phyloP scores from a whole-genome alignment of 2,888 invertebrate species.

The Cenopis cana region DNA sequence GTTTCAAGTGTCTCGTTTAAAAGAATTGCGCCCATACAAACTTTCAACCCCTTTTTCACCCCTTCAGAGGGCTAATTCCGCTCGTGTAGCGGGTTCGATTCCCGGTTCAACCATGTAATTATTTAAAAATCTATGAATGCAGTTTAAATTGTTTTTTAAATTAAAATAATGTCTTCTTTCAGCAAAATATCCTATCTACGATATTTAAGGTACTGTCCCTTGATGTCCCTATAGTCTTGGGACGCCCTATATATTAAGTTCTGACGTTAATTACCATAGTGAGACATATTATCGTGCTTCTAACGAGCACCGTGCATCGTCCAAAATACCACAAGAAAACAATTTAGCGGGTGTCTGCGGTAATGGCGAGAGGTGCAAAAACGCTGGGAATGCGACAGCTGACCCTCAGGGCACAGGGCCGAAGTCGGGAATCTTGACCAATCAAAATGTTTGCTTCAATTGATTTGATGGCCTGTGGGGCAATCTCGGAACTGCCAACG shows the following conservation, averaged over 20 bases:
- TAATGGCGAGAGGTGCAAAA: conserved; percentile 65
- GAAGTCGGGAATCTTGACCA: conserved; percentile 51
- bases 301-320: conserved; percentile 50
- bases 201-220: too few species aligned
- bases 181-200: too few species aligned
- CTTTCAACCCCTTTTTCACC: too few species aligned
- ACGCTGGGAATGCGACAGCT: conserved; percentile 78
- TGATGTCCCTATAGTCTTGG: too few species aligned
- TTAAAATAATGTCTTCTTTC: too few species aligned
- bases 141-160: too few species aligned
- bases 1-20: too few species aligned
- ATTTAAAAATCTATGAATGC: too few species aligned
- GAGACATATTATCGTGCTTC: conserved; percentile 37
- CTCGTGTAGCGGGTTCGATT: too few species aligned
- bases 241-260: background rate
- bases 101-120: too few species aligned
- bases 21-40: too few species aligned
- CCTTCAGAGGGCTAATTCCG: too few species aligned
- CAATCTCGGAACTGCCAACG: background rate
- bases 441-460: conserved; percentile 20
- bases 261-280: conserved; percentile 38
- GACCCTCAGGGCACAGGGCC: conserved; percentile 64
- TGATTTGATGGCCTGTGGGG: background rate
- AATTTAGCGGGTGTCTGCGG: conserved; percentile 66
- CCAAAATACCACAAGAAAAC: conserved; percentile 71